Evolutionary conservation across 2,113 vertebrate genomes (phyloP), one percentile per base, ranked within the genome.

Genomic region (Coptodon rendalli): DNA sequence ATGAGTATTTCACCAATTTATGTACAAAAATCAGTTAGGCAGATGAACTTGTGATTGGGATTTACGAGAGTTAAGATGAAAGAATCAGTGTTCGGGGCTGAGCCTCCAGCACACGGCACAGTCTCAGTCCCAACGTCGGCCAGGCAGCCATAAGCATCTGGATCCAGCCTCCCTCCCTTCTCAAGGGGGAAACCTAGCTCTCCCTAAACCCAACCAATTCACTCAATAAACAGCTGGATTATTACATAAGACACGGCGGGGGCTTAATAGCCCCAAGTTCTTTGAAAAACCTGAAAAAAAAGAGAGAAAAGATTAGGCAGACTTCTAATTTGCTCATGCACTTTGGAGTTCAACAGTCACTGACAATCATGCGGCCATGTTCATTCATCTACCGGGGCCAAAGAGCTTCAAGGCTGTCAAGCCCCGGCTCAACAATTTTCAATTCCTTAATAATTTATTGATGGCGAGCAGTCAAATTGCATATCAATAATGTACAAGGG

Each of bases 401-500:
- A 89, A 89, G 38, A 81, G 82, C 88, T 90, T 59, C 45, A 13
- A 80, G 88, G 86, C 91, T 84, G 86, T 93, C 91, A 89, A 89
- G 89, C 87, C 71, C 63, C 59, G 6, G 89, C 92, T 93, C 93
- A 95, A 94, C 94, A 95, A 93, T 92, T 93, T 95, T 95, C 89
- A 94, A 94, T 94, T 93, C 90, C 88, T 93, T 91, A 92, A 94
- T 96, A 87, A 96, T 94, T 96, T 93, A 95, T 94, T 94, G 89
- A 96, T 95, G 90, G 89, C 85, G 4, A 71, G 90, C 94, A 95
- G 94, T 95, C 93, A 96, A 95, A 96, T 94, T 93, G 92, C 89
- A 80, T 93, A 94, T 96, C 86, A 95, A 95, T 96, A 95, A 96
- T 96, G 94, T 93, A 96, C 91, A 88, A 87, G 92, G 91, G 90